Evolutionary conservation across 2,797 vertebrate species (phyloP).

Genomic region (Halcyon chelicuti): DNA sequence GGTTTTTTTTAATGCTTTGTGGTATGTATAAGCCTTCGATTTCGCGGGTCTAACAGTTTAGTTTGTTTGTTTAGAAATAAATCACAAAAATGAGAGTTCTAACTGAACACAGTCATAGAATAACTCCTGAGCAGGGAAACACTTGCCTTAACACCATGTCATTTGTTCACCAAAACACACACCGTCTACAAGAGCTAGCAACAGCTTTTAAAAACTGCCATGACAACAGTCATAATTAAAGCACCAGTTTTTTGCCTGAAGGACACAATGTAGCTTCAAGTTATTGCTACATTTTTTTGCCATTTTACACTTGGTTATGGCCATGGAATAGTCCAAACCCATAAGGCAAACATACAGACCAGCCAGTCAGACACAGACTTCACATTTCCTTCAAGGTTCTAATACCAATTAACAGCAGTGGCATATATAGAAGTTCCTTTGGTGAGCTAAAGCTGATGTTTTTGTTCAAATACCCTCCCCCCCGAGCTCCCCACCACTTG

Average conservation of each 20-base stretch:
- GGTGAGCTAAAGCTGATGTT: not conserved
- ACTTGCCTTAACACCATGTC: not conserved
- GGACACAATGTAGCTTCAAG: accelerated
- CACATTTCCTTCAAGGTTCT: accelerated
- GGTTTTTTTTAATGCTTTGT: not conserved
- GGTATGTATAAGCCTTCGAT: not conserved
- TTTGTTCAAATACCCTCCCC: not conserved
- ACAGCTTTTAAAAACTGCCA: not conserved
- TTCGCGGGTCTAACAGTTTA: accelerated
- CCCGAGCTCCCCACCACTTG: not conserved
- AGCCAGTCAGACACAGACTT: not conserved
- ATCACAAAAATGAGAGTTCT: not conserved
- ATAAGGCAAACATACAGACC: not conserved
- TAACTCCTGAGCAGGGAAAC: not conserved
- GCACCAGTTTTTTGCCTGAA: not conserved
- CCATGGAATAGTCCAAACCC: not conserved
- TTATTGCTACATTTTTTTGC: not conserved
- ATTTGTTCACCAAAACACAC: not conserved
- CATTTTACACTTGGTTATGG: not conserved
- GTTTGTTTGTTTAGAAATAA: not conserved
- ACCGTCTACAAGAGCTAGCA: not conserved
- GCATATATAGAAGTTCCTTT: accelerated
- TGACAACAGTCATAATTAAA: not conserved
- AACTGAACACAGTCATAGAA: not conserved
- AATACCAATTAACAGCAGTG: accelerated